Percentiles rank a stretch among this genome's conserved stretches.
phyloP scores from a whole-genome alignment of 1,140 invertebrate genomes.

The Brachionus rotundiformis region DNA sequence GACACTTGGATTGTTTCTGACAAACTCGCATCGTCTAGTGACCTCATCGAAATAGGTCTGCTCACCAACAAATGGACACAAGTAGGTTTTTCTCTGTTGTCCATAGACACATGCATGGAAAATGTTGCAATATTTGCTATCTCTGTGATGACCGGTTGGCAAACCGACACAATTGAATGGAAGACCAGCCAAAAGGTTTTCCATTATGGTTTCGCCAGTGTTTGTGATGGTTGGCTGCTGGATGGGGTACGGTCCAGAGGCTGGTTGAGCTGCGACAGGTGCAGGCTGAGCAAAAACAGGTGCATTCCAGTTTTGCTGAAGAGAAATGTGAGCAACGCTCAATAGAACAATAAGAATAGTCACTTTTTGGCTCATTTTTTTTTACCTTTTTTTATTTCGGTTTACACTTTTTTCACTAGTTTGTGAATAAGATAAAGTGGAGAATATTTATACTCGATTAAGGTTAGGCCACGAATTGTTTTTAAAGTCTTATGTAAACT shows the following conservation, averaged over 20 bases:
- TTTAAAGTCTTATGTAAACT: slow-evolving; percentile 16
- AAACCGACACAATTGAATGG: slow-evolving; percentile 39
- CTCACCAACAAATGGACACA: slow-evolving; percentile 34
- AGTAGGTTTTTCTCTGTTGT: slow-evolving; percentile 19
- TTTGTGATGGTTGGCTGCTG: slow-evolving; percentile 30
- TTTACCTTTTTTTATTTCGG: not conserved
- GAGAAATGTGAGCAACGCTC: not conserved
- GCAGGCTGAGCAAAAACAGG: not conserved
- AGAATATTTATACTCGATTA: not conserved
- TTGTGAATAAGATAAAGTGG: not conserved
- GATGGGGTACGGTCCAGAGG: not conserved
- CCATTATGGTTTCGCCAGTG: slow-evolving; percentile 33
- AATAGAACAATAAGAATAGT: not conserved
- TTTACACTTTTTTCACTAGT: not conserved
- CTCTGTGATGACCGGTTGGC: slow-evolving; percentile 21
- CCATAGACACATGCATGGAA: slow-evolving; percentile 40
- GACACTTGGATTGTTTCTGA: slow-evolving; percentile 6
- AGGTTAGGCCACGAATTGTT: slow-evolving; percentile 11
- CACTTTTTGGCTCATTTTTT: slow-evolving; percentile 1
- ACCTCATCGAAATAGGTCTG: slow-evolving; percentile 49
- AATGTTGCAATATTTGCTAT: slow-evolving; percentile 27
- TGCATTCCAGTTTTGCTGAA: slow-evolving; percentile 35
- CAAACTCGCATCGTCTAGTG: not conserved
- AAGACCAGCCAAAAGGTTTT: slow-evolving; percentile 6
- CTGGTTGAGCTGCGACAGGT: not conserved